A percentile compares a stretch with the other conserved stretches of the same genome.
Conservation (phyloP, 1,140 invertebrate genomes). For the Eupeodes corollae region DNA sequence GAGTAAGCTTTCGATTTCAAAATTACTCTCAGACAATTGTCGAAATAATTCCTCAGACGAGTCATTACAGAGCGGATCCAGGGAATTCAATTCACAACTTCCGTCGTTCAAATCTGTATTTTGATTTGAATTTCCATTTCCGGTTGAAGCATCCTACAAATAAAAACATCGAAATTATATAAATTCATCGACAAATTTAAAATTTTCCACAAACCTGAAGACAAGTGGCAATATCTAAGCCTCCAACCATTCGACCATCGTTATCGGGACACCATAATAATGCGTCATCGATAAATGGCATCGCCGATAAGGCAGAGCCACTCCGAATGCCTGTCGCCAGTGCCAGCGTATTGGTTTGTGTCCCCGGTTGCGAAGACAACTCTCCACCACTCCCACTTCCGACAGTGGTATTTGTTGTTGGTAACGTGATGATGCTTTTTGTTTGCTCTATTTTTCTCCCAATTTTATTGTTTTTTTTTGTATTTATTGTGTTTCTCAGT, state of each 20-base stretch:
- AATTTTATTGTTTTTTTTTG: too few relatives aligned
- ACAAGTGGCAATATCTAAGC: conserved; percentile 66
- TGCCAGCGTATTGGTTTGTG: conserved; percentile 36
- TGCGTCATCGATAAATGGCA: conserved; percentile 92
- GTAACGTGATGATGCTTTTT: too few relatives aligned
- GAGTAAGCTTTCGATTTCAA: conserved; percentile 43
- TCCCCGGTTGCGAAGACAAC: conserved; percentile 1
- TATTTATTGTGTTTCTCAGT: too few relatives aligned
- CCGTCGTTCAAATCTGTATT: not conserved
- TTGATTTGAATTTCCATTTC: not conserved
- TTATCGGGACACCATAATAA: conserved; percentile 83
- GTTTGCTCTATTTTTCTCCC: too few relatives aligned
- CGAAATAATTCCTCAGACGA: conserved; percentile 36
- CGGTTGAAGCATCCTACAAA: not conserved
- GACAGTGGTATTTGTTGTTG: too few relatives aligned
- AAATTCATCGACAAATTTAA: not conserved
- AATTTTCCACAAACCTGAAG: conserved; percentile 54
- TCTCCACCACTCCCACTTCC: too few relatives aligned
- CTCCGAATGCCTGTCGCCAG: conserved; percentile 50
- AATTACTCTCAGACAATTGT: conserved; percentile 34
- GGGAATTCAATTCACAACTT: conserved; percentile 19
- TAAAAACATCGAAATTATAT: not conserved
- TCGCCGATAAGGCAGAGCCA: conserved; percentile 55
- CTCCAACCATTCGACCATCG: conserved; percentile 73
- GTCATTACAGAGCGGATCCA: conserved; percentile 33